Conservation (phyloP, 2,797 vertebrate genomes). For the Phalanger gymnotis region DNA sequence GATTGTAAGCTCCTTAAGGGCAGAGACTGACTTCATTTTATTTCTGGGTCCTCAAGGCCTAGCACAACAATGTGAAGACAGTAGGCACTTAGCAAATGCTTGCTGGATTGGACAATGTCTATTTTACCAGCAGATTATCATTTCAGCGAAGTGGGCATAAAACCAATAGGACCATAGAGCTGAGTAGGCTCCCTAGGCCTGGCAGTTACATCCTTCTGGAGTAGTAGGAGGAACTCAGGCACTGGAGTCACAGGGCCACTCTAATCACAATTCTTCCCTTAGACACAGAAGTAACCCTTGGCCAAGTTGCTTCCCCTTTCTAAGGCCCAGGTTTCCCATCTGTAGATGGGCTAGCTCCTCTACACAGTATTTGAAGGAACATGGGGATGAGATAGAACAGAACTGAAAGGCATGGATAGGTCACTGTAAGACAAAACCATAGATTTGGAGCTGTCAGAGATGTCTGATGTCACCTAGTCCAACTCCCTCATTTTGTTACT, state of each 20-base stretch:
- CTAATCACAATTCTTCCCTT: not conserved
- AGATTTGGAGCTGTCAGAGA: not conserved
- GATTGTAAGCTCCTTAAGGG: not conserved
- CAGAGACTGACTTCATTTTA: not conserved
- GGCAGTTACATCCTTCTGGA: not conserved
- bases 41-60: not conserved
- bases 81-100: not conserved
- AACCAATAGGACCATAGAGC: not conserved
- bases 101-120: not conserved
- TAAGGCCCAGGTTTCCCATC: not conserved
- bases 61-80: not conserved
- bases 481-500: not conserved
- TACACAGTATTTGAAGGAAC: not conserved
- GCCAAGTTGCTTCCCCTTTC: not conserved
- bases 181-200: not conserved
- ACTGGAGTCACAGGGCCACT: not conserved
- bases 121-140: not conserved
- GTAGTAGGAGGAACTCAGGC: not conserved
- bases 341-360: not conserved
- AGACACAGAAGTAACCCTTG: not conserved
- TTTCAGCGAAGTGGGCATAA: not conserved
- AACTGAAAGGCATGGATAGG: not conserved
- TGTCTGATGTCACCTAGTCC: not conserved
- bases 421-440: not conserved
- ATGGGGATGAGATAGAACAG: not conserved